phyloP scores from a whole-genome alignment of 2,113 vertebrate genomes.

The Cyphomyrus discorhynchus region DNA sequence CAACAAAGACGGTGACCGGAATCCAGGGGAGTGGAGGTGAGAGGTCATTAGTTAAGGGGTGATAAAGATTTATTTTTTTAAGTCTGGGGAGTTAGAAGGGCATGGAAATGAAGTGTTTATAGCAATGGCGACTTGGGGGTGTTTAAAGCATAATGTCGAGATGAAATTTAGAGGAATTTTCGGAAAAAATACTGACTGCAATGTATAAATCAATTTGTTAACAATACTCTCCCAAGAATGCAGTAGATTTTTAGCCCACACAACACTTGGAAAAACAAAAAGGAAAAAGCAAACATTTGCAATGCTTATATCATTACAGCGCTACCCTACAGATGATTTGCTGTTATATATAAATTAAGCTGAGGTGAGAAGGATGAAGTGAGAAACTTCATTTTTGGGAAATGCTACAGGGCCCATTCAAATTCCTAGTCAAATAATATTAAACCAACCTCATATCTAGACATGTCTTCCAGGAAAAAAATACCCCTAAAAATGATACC shows the following conservation, averaged over 20 bases:
- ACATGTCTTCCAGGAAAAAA: too few species aligned
- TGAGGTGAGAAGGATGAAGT: too few species aligned
- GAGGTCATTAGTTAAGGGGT: not conserved
- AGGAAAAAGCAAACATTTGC: not conserved
- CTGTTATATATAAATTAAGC: too few species aligned
- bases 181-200: not conserved
- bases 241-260: not conserved
- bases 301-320: too few species aligned
- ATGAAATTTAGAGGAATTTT: not conserved
- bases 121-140: not conserved
- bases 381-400: too few species aligned
- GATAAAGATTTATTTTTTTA: not conserved
- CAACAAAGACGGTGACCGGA: conserved; percentile 6
- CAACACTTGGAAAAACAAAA: not conserved
- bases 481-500: too few species aligned
- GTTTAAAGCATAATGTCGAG: not conserved
- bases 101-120: not conserved
- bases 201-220: not conserved
- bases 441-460: too few species aligned
- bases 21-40: not conserved
- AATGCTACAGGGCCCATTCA: too few species aligned
- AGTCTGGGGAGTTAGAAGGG: not conserved
- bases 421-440: too few species aligned
- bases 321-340: too few species aligned
- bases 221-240: not conserved